These are phyloP conservation scores for Leptoclinus maculatus DNA, from an alignment of 2,797 vertebrate species.

Conservation along the genomic window DNA sequence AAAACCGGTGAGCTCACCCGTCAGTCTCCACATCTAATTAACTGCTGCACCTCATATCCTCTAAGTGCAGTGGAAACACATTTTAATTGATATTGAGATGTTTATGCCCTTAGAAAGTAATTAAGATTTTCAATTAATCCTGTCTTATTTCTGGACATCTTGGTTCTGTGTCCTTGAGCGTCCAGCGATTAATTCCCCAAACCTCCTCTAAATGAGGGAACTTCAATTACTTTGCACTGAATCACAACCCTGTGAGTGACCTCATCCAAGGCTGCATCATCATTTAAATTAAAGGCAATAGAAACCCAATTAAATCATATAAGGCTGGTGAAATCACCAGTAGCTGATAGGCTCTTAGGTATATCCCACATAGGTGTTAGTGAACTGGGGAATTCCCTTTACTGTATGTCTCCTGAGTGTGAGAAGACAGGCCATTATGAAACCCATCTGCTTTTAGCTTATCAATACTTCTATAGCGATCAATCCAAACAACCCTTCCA, in stretches of 20 bases:
- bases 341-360: constrained; percentile 42
- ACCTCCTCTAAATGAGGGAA: constrained; percentile 80
- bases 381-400: constrained; percentile 37
- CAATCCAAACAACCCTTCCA: constrained; percentile 86
- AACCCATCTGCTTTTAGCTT: constrained; percentile 88
- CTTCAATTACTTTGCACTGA: constrained; percentile 84
- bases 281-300: constrained; percentile 84
- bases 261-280: constrained; percentile 83
- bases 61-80: constrained; percentile 85
- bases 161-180: constrained; percentile 86
- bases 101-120: constrained; percentile 90
- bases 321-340: constrained; percentile 64
- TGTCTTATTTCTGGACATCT: constrained; percentile 89
- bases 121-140: constrained; percentile 91
- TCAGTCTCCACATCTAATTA: constrained; percentile 88
- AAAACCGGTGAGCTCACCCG: constrained; percentile 81
- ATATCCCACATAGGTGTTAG: constrained; percentile 16
- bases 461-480: constrained; percentile 88
- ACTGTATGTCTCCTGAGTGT: constrained; percentile 67
- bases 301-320: constrained; percentile 82
- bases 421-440: constrained; percentile 73
- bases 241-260: constrained; percentile 82
- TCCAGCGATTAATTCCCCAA: constrained; percentile 85
- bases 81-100: constrained; percentile 91
- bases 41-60: constrained; percentile 86